Evolutionary conservation across 2,113 vertebrate genomes (phyloP).

Genomic region (Zonotrichia leucophrys): DNA sequence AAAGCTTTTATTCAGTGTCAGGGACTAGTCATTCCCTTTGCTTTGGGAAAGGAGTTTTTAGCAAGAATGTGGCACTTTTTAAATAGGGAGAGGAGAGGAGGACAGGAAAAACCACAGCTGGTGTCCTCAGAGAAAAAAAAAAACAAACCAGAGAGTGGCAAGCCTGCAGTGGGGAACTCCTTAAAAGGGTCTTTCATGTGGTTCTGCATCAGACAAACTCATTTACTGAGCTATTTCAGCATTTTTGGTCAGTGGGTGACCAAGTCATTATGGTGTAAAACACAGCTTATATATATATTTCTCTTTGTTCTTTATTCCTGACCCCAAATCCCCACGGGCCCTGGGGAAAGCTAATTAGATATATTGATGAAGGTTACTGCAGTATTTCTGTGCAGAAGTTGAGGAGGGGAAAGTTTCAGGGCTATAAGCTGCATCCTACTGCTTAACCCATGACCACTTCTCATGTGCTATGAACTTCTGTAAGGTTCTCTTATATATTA

Average conservation of each 20-base stretch:
- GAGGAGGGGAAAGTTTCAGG: neutral
- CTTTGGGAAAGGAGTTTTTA: neutral
- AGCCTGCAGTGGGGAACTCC: neutral
- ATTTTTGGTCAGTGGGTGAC: constrained; percentile 35
- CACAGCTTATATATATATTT: neutral
- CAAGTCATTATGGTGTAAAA: neutral
- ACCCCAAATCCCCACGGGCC: neutral
- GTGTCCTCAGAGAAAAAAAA: neutral
- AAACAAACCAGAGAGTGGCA: neutral
- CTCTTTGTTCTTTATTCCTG: constrained; percentile 9
- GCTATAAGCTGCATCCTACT: neutral
- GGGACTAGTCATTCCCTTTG: neutral
- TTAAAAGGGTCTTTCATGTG: neutral
- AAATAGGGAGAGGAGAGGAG: neutral
- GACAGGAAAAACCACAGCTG: neutral
- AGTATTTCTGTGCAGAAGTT: neutral
- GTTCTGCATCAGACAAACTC: neutral
- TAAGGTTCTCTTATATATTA: neutral
- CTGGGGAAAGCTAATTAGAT: neutral
- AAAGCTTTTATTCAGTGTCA: neutral
- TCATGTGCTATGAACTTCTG: rapidly evolving
- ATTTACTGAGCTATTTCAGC: neutral
- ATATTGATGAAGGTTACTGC: neutral
- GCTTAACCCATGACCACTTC: neutral
- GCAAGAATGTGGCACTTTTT: neutral